Evolutionary conservation across 1,140 invertebrate genomes (phyloP).

Genomic region (Solenopsis invicta): DNA sequence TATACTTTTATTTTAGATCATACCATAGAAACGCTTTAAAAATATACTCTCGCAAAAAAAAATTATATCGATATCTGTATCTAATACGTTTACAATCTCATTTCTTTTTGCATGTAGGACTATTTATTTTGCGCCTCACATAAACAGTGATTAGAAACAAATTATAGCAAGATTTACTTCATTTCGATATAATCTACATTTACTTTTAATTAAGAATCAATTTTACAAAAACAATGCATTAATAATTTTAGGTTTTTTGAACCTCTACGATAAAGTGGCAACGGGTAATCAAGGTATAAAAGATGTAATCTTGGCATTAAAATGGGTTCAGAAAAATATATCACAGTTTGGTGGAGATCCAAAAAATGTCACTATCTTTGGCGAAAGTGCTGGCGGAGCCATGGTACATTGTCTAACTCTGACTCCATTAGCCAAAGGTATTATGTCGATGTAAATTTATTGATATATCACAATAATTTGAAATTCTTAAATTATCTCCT

Average conservation of each 20-base stretch:
- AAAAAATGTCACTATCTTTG: conserved; percentile 62
- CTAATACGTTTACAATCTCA: not conserved
- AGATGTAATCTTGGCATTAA: no score
- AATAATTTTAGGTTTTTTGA: conserved; percentile 66
- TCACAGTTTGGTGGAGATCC: conserved; percentile 89
- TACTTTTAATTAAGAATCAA: not conserved
- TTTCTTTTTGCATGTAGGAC: not conserved
- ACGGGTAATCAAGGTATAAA: no score
- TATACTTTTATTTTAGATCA: no score
- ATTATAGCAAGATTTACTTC: not conserved
- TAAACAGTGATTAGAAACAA: not conserved
- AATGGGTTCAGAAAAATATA: conserved; percentile 86
- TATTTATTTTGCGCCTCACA: not conserved
- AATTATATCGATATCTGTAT: not conserved
- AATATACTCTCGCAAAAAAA: not conserved
- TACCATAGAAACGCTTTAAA: no score
- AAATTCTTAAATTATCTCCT: no score
- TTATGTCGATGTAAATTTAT: not conserved
- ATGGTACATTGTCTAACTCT: conserved; percentile 45
- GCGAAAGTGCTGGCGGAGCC: no score
- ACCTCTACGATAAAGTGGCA: no score
- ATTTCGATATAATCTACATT: not conserved
- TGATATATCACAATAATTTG: no score
- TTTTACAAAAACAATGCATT: not conserved
- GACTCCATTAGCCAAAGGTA: conserved; percentile 54